Conservation (phyloP, 2,113 vertebrate species). For the Prionailurus viverrinus region DNA sequence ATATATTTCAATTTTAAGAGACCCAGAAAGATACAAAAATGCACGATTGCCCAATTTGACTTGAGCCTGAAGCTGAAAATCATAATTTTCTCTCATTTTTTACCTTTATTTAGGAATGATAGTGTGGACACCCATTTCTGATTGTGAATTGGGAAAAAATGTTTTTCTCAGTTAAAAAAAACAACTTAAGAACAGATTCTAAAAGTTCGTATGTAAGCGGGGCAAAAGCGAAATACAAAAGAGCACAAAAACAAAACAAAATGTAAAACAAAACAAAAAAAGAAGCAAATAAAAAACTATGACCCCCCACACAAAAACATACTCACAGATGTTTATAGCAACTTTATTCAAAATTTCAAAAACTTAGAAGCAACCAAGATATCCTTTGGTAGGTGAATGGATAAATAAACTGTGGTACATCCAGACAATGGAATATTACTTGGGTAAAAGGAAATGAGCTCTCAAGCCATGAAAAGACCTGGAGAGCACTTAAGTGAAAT, state of each 20-base stretch:
- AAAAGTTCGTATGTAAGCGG: background rate
- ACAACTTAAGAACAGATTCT: background rate
- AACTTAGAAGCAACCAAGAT: background rate
- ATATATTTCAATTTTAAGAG: conserved; percentile 52
- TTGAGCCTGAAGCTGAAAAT: conserved; percentile 37
- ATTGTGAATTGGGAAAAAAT: background rate
- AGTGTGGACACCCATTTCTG: background rate
- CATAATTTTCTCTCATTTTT: conserved; percentile 53
- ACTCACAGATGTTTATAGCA: background rate
- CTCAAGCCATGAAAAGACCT: background rate
- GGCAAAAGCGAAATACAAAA: background rate
- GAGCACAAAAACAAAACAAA: background rate
- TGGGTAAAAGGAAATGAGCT: background rate
- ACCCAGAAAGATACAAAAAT: background rate
- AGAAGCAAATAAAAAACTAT: background rate
- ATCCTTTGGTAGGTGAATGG: background rate
- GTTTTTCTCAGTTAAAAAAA: background rate
- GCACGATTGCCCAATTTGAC: conserved; percentile 34
- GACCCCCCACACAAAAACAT: background rate
- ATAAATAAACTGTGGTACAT: background rate
- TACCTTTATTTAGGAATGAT: conserved; percentile 16
- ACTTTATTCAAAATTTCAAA: background rate
- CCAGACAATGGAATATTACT: background rate
- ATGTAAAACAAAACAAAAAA: background rate
- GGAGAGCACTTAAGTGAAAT: background rate